Base-by-base conservation (phyloP, 2,113 vertebrate genomes). In the Ramphastos sulfuratus region DNA sequence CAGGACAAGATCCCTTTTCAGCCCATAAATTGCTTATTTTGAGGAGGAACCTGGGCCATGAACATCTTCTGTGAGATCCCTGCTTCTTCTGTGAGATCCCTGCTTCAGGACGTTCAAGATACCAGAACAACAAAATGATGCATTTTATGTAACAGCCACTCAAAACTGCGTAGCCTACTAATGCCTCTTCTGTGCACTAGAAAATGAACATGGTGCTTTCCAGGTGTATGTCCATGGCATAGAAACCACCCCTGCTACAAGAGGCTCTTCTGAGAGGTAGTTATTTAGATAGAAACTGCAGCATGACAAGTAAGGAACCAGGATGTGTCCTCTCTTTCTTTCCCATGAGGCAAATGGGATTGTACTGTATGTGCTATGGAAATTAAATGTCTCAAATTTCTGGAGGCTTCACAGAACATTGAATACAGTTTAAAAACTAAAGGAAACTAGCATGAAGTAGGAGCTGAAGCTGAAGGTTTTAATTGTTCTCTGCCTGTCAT, bases 161-260 rank as follows among this genome's bases (percentile, higher is more conserved):
- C 37, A 30, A 93, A 85, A 56, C 6, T 35, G 16, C 54, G 50
- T 4, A 28, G 42, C 4, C 30, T 58, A 15, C 27, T 25, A 18
- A 44, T 0, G 0, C 1, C 23, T 61, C 18, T 65, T 42, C 8
- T 35, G 14, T 19, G 11, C 12, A 3, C 7, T 30, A 67, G 27
- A 7, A 84, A 30, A 39, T 15, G 0, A 66, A 15, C n/a, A n/a
- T 12, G 42, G 18, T 3, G 3, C 10, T 66, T 66, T 14, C 17
- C 46, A 37, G 16, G 17, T 23, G 20, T 33, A 20, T 66, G n/a
- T 25, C 39, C 10, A 7, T 25, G 24, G 11, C 9, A 7, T 7
- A 28, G 42, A 76, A 87, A 79, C 4, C 7, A 73, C 2, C 4
- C 28, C 9, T 56, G 21, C 17, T 42, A 33, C 2, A 5, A 27